These are phyloP conservation scores for Ormyrus labotus DNA, from an alignment of 2,888 invertebrate species.

Conservation along the genomic window DNA sequence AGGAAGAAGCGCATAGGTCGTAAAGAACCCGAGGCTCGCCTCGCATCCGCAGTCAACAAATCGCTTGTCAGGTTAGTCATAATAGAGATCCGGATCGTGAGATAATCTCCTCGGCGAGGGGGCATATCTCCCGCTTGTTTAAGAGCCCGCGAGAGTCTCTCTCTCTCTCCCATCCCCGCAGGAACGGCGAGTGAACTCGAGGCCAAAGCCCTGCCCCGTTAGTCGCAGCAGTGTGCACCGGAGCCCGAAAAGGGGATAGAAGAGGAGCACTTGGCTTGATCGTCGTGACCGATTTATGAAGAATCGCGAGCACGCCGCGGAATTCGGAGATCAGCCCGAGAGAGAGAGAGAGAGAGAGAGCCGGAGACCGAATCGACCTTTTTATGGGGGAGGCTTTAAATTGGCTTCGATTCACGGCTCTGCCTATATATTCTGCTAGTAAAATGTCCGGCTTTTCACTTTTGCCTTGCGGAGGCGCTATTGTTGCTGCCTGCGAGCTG, in stretches of 20 bases:
- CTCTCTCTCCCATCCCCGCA: constrained; percentile 17
- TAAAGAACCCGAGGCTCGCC: background rate
- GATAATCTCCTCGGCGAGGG: constrained; percentile 65
- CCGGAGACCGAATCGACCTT: no score
- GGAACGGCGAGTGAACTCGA: background rate
- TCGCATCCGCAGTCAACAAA: constrained; percentile 65
- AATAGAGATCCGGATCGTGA: constrained; percentile 69
- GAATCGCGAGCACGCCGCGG: background rate
- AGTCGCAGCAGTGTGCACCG: background rate
- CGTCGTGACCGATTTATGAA: constrained; percentile 23
- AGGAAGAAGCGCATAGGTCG: constrained; percentile 35
- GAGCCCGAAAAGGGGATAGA: background rate
- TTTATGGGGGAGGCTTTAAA: no score
- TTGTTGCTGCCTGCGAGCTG: no score
- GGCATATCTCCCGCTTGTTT: constrained; percentile 42
- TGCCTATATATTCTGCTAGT: no score
- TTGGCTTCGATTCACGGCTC: no score
- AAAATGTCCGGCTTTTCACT: no score
- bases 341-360: background rate
- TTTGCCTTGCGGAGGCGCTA: no score
- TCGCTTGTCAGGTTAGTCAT: constrained; percentile 71
- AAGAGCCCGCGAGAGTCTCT: constrained; percentile 33
- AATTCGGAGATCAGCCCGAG: constrained; percentile 11
- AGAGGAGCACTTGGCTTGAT: background rate
- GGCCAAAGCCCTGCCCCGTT: constrained; percentile 17